Base-by-base conservation (phyloP, 2,888 invertebrate genomes). In the Aspidiotus destructor region DNA sequence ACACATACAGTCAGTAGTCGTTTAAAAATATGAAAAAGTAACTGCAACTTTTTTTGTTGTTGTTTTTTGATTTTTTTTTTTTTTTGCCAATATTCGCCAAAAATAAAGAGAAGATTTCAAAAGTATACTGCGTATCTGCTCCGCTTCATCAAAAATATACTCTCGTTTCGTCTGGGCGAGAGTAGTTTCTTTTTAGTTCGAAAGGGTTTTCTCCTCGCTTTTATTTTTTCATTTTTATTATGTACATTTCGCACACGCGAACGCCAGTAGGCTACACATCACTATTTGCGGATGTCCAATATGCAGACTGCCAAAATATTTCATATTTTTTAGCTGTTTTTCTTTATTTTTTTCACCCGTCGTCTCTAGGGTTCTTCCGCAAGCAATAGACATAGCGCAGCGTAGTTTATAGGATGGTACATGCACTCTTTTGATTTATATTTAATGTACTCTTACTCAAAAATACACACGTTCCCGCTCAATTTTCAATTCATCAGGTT, bases 81-180 rank as follows among this genome's bases (percentile, higher is more conserved):
- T 28, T 28, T 28, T 28, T 28, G 28, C 28, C 28, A 28, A 28
- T 28, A 28, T 28, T 28, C 28, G 28, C 28, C 28, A 28, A 28
- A 28, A 28, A 28, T 28, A 28, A 28, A 63, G 54, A 63, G 63
- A 7, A 63, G 55, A 53, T 54, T 63, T 54, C 41, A 17, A 55
- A 44, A 55, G 41, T 58, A 58, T 58, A 48, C n/a, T 44, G 41
- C 65, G 65, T 54, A 65, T 65, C 57, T 57, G 65, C 55, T 65
- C 57, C 57, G 57, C 55, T 55, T 65, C 65, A 65, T 65, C 65
- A 65, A 65, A 65, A 65, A 65, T 65, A 65, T 54, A 65, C 65
- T 28, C 28, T 65, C 55, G 65, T 55, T 42, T 57, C 41, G 40
- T 58, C 17, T 58, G 58, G 40, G 58, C 17, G 40, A 58, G 17